A percentile compares a stretch with the other conserved stretches of the same genome.
These are phyloP conservation scores for Fissipunctia ypsillon DNA, from an alignment of 2,888 invertebrate genomes.

Conservation along the genomic window DNA sequence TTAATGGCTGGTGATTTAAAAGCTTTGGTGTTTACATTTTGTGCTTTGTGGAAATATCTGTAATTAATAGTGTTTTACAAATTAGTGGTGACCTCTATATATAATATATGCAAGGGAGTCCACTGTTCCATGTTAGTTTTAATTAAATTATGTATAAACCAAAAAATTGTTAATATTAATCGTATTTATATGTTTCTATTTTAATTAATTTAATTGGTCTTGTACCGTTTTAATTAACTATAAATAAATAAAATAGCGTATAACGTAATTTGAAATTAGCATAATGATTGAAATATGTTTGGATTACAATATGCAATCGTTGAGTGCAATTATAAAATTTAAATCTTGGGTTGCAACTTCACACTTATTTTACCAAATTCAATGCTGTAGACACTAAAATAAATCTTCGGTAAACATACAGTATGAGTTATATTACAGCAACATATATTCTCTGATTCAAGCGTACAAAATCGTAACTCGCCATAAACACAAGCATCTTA, in stretches of 20 bases:
- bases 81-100: too few species aligned
- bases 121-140: too few species aligned
- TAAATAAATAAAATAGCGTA: too few species aligned
- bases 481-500: slow-evolving; percentile 31
- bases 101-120: too few species aligned
- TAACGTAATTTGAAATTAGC: neutral
- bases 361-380: neutral
- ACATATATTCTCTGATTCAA: slow-evolving; percentile 1
- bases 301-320: neutral
- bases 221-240: too few species aligned
- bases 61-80: slow-evolving; percentile 26
- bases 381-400: neutral
- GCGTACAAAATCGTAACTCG: neutral
- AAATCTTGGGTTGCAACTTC: slow-evolving; percentile 1
- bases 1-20: slow-evolving; percentile 58
- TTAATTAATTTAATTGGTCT: too few species aligned
- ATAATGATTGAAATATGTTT: neutral
- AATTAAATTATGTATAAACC: too few species aligned
- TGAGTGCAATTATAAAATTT: neutral
- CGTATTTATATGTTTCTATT: too few species aligned
- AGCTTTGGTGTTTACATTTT: slow-evolving; percentile 32
- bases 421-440: neutral
- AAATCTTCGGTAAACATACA: neutral
- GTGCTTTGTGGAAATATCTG: slow-evolving; percentile 3
- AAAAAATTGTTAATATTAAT: too few species aligned